A percentile compares a stretch with the other conserved stretches of the same genome.
Conservation (phyloP, 2,113 vertebrate genomes). For the Chitala chitala region DNA sequence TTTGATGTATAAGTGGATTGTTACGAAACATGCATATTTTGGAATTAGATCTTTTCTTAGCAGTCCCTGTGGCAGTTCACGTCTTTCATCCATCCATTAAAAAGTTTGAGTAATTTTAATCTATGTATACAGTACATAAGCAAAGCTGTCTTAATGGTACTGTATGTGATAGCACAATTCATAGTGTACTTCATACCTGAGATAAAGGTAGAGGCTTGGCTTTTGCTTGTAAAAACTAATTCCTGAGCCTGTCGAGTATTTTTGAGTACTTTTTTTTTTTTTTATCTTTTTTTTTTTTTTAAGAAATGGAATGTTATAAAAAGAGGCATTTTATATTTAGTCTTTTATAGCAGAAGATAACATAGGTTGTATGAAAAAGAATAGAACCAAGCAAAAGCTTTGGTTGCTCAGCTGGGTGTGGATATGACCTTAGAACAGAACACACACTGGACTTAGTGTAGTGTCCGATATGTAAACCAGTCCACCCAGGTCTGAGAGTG, state of each 20-base stretch:
- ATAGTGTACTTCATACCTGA: background rate
- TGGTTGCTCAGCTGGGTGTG: too few relatives aligned
- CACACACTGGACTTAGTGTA: too few relatives aligned
- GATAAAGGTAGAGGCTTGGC: background rate
- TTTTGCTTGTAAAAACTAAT: constrained; percentile 11
- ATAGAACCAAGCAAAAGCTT: background rate
- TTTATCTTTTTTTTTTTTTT: background rate
- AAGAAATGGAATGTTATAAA: constrained; percentile 2
- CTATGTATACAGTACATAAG: background rate
- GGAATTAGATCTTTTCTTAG: background rate
- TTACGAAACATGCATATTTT: background rate
- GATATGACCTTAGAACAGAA: too few relatives aligned
- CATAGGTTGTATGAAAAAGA: background rate
- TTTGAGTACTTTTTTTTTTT: background rate
- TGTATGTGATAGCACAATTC: background rate
- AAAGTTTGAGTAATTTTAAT: background rate
- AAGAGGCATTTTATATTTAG: background rate
- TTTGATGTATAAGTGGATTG: background rate
- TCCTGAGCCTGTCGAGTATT: constrained; percentile 2
- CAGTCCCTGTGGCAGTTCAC: background rate
- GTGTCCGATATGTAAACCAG: background rate
- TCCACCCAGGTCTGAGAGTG: background rate
- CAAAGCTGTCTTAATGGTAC: background rate
- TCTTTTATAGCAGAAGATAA: background rate
- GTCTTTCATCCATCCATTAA: background rate